Evolutionary conservation across 2,888 invertebrate genomes (phyloP).

Genomic region (Drosophila leonis): DNA sequence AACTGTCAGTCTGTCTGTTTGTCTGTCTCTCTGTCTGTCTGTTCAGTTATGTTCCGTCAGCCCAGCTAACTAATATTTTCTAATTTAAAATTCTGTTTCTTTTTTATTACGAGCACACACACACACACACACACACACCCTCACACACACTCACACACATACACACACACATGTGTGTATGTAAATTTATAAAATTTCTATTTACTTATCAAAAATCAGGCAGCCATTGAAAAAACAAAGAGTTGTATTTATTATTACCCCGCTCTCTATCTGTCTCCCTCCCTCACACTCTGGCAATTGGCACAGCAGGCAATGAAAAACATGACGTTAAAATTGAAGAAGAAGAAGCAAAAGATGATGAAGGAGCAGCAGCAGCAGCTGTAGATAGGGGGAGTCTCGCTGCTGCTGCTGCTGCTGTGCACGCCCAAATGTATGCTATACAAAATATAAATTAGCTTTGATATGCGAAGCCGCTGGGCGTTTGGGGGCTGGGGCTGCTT

Average conservation of each 20-base stretch:
- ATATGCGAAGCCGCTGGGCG: constrained; percentile 77
- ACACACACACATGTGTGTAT: constrained; percentile 37
- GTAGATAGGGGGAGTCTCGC: constrained; percentile 1
- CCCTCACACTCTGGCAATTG: constrained; percentile 3
- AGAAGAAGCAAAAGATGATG: constrained; percentile 47
- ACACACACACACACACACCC: background rate
- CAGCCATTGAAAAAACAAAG: constrained; percentile 72
- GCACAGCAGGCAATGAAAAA: constrained; percentile 56
- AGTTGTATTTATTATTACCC: constrained; percentile 71
- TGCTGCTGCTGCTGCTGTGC: constrained; percentile 40
- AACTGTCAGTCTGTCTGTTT: background rate
- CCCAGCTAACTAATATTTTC: constrained; percentile 77
- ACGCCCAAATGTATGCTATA: constrained; percentile 81
- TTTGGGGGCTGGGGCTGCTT: constrained; percentile 10
- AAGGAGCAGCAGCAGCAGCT: constrained; percentile 31
- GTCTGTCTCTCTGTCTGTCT: constrained; percentile 22
- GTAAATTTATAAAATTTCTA: constrained; percentile 80
- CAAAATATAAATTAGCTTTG: constrained; percentile 82
- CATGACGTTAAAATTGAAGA: constrained; percentile 46
- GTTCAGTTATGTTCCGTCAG: constrained; percentile 48
- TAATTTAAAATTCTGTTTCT: constrained; percentile 82
- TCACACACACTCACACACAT: constrained; percentile 12
- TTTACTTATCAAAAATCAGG: constrained; percentile 81
- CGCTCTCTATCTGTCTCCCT: background rate
- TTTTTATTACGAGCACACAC: constrained; percentile 66